phyloP scores from a whole-genome alignment of 53 echinoderm and acorn worm species.

The Zoroaster sp. region DNA sequence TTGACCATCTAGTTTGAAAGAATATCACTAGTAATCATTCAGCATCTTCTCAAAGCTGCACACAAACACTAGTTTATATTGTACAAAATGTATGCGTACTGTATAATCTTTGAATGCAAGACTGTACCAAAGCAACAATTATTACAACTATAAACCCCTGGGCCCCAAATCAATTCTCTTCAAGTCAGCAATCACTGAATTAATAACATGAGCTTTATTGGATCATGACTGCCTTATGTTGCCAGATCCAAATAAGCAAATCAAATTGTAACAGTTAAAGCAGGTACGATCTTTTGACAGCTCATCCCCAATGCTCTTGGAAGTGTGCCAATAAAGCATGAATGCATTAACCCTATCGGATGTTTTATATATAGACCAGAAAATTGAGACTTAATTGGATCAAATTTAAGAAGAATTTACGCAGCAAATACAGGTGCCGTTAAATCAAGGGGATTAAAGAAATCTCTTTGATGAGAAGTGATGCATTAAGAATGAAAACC shows the following conservation, averaged over 20 bases:
- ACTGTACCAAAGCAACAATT: background rate
- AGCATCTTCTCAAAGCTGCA: too few relatives aligned
- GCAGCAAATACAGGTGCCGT: background rate
- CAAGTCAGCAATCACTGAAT: background rate
- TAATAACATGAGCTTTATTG: slow-evolving; percentile 26
- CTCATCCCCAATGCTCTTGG: background rate
- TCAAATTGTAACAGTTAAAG: slow-evolving; percentile 24
- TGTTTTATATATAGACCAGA: background rate
- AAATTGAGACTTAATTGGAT: background rate
- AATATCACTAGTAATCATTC: too few relatives aligned
- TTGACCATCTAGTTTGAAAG: too few relatives aligned
- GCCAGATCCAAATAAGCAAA: slow-evolving; percentile 6
- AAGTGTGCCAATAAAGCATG: background rate
- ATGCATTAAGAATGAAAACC: too few relatives aligned
- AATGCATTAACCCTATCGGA: background rate
- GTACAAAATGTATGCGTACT: too few relatives aligned
- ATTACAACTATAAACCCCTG: background rate
- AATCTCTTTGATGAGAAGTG: too few relatives aligned
- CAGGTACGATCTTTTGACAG: background rate
- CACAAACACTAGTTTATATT: too few relatives aligned
- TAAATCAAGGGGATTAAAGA: background rate
- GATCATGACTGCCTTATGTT: background rate
- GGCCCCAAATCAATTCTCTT: background rate
- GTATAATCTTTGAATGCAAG: too few relatives aligned
- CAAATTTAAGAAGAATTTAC: background rate